phyloP scores from a whole-genome alignment of 2,797 vertebrate species.

The Myotis vivesi region DNA sequence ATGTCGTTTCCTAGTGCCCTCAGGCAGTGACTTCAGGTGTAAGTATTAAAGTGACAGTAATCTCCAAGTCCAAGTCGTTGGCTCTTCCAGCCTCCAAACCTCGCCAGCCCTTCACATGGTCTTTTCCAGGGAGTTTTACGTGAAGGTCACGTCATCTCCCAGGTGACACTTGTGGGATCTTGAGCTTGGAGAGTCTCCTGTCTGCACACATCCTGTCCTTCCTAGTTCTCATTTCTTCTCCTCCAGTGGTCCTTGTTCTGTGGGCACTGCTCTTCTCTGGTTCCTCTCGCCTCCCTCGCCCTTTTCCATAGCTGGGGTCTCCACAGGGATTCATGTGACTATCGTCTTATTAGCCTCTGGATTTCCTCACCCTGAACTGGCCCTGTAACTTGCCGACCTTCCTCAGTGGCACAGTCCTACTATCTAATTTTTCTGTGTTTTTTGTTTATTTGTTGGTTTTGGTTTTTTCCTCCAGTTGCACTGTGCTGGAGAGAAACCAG shows the following conservation, averaged over 20 bases:
- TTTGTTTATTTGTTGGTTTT: background rate
- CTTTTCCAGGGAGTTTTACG: background rate
- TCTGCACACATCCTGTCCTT: background rate
- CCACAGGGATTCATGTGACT: background rate
- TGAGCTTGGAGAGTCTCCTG: background rate
- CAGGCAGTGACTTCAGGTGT: background rate
- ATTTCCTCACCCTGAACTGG: background rate
- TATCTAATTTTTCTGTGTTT: background rate
- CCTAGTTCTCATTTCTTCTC: background rate
- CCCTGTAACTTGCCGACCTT: background rate
- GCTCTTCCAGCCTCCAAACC: background rate
- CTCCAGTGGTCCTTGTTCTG: background rate
- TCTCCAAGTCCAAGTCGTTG: background rate
- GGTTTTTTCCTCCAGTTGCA: background rate
- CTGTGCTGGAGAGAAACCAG: conserved; percentile 13
- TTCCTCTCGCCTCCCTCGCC: background rate
- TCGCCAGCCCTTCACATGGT: background rate
- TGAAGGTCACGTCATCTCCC: background rate
- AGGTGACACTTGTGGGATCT: background rate
- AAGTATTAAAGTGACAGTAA: background rate
- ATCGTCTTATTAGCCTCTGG: background rate
- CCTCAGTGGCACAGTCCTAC: background rate
- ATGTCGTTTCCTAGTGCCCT: background rate
- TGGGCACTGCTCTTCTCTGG: background rate
- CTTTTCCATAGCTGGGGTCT: background rate